Base-by-base conservation (phyloP, 2,888 invertebrate species). In the Catocala nupta region DNA sequence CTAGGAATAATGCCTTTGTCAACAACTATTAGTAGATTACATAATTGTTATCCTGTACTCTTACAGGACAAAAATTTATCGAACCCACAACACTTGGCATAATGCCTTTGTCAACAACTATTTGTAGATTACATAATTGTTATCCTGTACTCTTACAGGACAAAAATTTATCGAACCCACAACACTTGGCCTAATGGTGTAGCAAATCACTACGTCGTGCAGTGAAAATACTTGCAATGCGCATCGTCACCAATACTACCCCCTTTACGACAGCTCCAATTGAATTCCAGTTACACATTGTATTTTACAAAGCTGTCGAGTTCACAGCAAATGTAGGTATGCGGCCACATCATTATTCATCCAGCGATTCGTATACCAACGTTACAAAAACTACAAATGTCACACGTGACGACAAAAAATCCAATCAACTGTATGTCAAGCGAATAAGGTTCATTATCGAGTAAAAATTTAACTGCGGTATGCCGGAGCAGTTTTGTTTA, bases 311-410 rank as follows among this genome's bases (percentile, higher is more conserved):
- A 86, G 82, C 82, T 78, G 72, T 73, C 77, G 77, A 74, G 80
- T 87, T 82, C 84, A 82, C 82, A 77, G 81, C 81, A 81, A 80
- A 80, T 68, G 66, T 72, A 80, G 83, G 83, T 84, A 88, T 87
- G 87, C 80, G 82, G 74, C 77, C 81, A 81, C 85, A 89, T 91
- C 87, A 87, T 84, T 90, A 91, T 91, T 91, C 91, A 82, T 81
- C 73, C 77, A 82, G 78, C 83, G 82, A 83, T 78, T 72, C 80
- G 61, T 71, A 59, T 60, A 68, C 62, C 57, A 63, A 59, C 65
- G 63, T 57, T 67, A 64, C 69, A 75, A 71, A 68, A 70, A 57
- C 68, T 54, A 69, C 64, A 60, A 70, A 75, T 67, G 59, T 68
- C 65, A 58, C 54, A 77, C 59, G 61, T 62, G 68, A 59, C 45